Conservation (phyloP, 1,140 invertebrate genomes). For the Aphidius ervi region DNA sequence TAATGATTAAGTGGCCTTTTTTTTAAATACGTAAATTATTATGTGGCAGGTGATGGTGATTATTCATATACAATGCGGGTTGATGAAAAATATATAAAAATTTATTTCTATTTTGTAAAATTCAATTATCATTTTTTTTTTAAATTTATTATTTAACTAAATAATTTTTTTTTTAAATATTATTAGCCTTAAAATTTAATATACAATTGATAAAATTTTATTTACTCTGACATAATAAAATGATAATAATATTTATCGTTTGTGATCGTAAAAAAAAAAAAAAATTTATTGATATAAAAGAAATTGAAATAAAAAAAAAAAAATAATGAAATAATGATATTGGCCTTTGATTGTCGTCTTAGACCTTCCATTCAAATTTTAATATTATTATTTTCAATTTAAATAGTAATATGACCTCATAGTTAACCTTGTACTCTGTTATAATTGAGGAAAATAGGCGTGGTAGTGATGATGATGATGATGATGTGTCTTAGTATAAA, state of each 20-base stretch:
- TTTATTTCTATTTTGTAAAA: no score
- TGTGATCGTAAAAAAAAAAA: no score
- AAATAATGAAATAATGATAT: slow-evolving; percentile 22
- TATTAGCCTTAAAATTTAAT: neutral
- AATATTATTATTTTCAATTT: slow-evolving; percentile 19
- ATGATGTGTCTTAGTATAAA: slow-evolving; percentile 10
- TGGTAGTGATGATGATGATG: slow-evolving; percentile 6
- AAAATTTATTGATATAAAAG: neutral
- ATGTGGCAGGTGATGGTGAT: no score
- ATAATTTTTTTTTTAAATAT: no score
- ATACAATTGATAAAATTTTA: neutral
- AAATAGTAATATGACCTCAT: slow-evolving; percentile 16
- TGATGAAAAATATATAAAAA: no score
- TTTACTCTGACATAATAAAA: neutral
- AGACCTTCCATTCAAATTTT: neutral
- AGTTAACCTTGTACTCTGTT: slow-evolving; percentile 14
- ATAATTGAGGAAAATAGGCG: slow-evolving; percentile 22
- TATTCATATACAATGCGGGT: no score
- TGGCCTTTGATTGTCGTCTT: slow-evolving; percentile 14
- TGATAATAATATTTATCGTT: neutral
- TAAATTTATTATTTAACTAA: no score
- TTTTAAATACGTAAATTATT: no score
- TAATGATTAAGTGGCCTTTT: no score
- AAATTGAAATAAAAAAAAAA: slow-evolving; percentile 1
- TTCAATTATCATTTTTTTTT: no score